These are phyloP conservation scores for Drosophila affinis DNA, from an alignment of 2,888 invertebrate species.

Conservation along the genomic window DNA sequence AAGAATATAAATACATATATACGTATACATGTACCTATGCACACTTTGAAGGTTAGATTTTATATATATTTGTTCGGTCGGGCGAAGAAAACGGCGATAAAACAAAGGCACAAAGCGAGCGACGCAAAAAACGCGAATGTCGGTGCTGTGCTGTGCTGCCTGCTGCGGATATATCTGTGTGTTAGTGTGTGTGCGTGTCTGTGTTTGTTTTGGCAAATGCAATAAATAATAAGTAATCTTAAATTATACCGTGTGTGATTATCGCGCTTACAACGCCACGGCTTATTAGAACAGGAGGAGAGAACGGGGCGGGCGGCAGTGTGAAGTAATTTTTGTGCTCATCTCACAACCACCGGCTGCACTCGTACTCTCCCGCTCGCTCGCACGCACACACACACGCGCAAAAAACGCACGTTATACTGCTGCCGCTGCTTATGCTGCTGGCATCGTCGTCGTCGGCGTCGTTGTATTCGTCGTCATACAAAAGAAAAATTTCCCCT, in stretches of 20 bases:
- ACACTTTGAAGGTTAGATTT: conserved; percentile 80
- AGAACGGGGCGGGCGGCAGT: conserved; percentile 28
- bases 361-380: conserved; percentile 28
- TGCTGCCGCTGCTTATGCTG: conserved; percentile 19
- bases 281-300: conserved; percentile 31
- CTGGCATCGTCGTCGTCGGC: conserved; percentile 19
- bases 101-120: conserved; percentile 58
- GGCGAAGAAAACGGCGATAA: conserved; percentile 68
- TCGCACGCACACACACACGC: conserved; percentile 25
- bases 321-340: conserved; percentile 61
- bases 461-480: conserved; percentile 21
- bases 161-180: conserved; percentile 1
- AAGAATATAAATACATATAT: conserved; percentile 36
- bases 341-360: conserved; percentile 74
- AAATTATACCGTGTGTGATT: conserved; percentile 54
- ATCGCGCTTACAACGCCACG: conserved; percentile 31
- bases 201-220: conserved; percentile 62
- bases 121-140: conserved; percentile 40
- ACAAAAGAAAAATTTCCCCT: conserved; percentile 55
- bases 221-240: conserved; percentile 74
- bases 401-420: conserved; percentile 33
- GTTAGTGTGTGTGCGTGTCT: conserved; percentile 18
- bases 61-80: conserved; percentile 53
- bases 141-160: conserved; percentile 17
- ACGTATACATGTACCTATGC: conserved; percentile 20